These are phyloP conservation scores for Pleuronectes platessa DNA, from an alignment of 2,113 vertebrate genomes.

Conservation along the genomic window DNA sequence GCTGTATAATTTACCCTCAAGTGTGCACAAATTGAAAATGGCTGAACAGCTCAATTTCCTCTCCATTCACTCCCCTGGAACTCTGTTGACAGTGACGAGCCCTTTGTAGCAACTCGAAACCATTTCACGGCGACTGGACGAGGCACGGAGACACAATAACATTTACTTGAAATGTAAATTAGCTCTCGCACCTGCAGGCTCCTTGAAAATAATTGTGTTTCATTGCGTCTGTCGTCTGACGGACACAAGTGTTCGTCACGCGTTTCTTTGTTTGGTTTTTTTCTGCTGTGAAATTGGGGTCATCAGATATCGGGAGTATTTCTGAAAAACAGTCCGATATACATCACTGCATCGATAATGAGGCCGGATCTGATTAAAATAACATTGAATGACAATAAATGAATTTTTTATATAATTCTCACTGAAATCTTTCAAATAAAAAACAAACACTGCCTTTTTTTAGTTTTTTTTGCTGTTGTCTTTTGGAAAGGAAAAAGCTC, in stretches of 20 bases:
- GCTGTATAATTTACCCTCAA: slow-evolving; percentile 4
- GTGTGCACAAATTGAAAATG: slow-evolving; percentile 17
- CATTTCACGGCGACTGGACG: slow-evolving; percentile 48
- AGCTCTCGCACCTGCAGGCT: slow-evolving; percentile 47
- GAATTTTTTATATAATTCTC: neutral
- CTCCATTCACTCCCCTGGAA: slow-evolving; percentile 11
- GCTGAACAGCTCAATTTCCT: slow-evolving; percentile 26
- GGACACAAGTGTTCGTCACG: slow-evolving; percentile 45
- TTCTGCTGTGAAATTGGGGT: slow-evolving; percentile 47
- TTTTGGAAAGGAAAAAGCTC: too few species aligned
- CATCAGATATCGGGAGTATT: slow-evolving; percentile 27
- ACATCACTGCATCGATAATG: neutral
- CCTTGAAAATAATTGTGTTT: slow-evolving; percentile 49
- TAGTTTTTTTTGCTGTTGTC: too few species aligned
- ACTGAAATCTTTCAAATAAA: too few species aligned
- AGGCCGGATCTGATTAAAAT: slow-evolving; percentile 1
- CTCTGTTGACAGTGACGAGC: slow-evolving; percentile 44
- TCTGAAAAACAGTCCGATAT: slow-evolving; percentile 43
- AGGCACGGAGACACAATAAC: slow-evolving; percentile 42
- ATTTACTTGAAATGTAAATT: slow-evolving; percentile 68
- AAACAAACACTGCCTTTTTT: too few species aligned
- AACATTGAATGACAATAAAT: neutral
- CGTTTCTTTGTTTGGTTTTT: slow-evolving; percentile 40
- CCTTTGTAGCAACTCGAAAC: slow-evolving; percentile 47
- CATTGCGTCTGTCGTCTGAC: slow-evolving; percentile 40